Percentiles rank a stretch among this genome's conserved stretches.
These are phyloP conservation scores for Oceanodroma tethys DNA, from an alignment of 2,113 vertebrate genomes.

Conservation along the genomic window DNA sequence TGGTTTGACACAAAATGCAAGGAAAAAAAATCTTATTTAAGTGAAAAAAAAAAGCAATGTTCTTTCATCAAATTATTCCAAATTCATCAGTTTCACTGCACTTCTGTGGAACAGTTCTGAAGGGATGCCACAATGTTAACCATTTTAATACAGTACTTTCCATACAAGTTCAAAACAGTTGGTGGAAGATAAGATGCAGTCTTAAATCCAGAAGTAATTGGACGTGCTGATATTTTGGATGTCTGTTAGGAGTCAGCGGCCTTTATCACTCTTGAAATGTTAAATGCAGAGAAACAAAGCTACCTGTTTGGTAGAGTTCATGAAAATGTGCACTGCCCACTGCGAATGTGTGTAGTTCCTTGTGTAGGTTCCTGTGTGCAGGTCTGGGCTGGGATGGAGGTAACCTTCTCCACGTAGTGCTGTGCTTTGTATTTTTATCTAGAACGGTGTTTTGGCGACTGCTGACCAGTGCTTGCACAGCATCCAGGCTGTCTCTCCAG, in stretches of 20 bases:
- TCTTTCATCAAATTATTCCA: background rate
- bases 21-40: background rate
- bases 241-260: background rate
- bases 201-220: background rate
- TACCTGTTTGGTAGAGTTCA: background rate
- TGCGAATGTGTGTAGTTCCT: background rate
- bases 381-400: background rate
- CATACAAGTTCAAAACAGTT: background rate
- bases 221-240: background rate
- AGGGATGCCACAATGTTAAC: background rate
- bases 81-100: background rate
- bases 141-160: background rate
- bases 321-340: background rate
- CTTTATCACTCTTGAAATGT: background rate
- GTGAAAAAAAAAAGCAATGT: background rate
- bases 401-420: background rate
- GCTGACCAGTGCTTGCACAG: background rate
- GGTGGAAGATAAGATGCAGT: background rate
- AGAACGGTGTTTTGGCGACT: background rate
- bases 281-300: background rate
- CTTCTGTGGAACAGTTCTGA: background rate
- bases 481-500: background rate
- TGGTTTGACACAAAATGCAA: background rate
- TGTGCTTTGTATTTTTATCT: background rate
- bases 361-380: background rate